Percentiles rank a stretch among this genome's conserved stretches.
Evolutionary conservation across 2,113 vertebrate genomes (phyloP).

Genomic region (Cavia aperea): DNA sequence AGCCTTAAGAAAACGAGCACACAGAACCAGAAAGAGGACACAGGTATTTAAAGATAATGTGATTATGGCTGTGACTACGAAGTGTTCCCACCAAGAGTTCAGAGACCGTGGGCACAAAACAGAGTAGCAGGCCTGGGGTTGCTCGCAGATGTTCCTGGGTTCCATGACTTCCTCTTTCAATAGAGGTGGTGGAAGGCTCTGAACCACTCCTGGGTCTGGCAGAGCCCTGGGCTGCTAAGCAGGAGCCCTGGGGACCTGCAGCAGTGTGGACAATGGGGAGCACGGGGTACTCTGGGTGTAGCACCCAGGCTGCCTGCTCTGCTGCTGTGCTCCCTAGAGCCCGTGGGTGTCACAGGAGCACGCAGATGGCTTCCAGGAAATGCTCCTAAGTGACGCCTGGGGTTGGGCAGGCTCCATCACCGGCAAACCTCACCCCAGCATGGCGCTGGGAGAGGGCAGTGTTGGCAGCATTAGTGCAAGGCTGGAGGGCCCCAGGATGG

Average conservation of each 20-base stretch:
- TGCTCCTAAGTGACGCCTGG: neutral
- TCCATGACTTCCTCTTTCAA: neutral
- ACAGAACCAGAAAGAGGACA: neutral
- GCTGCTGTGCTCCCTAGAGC: neutral
- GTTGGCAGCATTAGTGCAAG: neutral
- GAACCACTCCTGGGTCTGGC: neutral
- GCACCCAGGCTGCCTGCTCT: neutral
- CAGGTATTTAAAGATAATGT: neutral
- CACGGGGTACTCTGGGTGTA: neutral
- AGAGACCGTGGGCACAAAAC: neutral
- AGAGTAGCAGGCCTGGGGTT: neutral
- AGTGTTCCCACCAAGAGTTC: neutral
- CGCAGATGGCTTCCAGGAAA: neutral
- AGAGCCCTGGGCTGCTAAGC: too few species aligned
- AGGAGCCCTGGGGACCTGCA: neutral
- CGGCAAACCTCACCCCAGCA: neutral
- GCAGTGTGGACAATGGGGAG: neutral
- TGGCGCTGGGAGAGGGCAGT: neutral
- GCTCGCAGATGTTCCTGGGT: neutral
- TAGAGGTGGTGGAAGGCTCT: neutral
- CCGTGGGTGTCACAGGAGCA: neutral
- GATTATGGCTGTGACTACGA: neutral
- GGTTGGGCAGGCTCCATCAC: neutral
- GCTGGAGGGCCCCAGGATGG: neutral
- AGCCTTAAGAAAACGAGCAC: neutral